These are phyloP conservation scores for Setophaga coronata DNA, from an alignment of 2,113 vertebrate genomes.

Conservation along the genomic window DNA sequence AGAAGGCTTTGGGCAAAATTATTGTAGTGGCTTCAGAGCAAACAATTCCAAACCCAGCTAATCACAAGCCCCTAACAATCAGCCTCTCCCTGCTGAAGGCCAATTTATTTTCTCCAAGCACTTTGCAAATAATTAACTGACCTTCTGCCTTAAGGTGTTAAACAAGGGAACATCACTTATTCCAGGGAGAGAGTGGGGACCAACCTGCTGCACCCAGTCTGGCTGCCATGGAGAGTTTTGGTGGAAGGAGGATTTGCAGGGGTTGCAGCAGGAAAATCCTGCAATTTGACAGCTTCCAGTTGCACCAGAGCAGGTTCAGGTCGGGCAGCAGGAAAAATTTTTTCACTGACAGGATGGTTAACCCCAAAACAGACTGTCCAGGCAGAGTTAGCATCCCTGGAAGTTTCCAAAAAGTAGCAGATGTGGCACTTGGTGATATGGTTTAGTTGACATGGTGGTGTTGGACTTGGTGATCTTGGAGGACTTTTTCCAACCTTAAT, in stretches of 20 bases:
- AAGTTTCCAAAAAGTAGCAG: rapidly evolving
- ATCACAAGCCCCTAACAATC: neutral
- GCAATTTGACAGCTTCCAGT: neutral
- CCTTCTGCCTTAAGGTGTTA: neutral
- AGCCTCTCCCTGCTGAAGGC: neutral
- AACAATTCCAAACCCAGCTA: neutral
- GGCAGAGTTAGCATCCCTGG: neutral
- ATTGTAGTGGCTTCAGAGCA: neutral
- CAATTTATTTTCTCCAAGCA: neutral
- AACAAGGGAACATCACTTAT: neutral
- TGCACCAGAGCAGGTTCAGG: neutral
- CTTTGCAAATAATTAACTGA: neutral
- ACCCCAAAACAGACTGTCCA: neutral
- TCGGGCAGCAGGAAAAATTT: neutral
- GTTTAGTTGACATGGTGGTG: neutral
- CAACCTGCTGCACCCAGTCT: rapidly evolving
- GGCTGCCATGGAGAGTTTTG: rapidly evolving
- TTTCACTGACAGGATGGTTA: neutral
- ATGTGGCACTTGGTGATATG: neutral
- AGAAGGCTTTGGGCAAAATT: conserved; percentile 11
- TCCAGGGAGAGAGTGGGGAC: neutral
- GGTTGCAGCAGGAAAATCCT: neutral
- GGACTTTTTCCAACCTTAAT: neutral
- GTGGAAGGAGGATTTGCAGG: neutral
- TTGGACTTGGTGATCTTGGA: neutral